These are phyloP conservation scores for Phrynosoma blainvillii DNA, from an alignment of 2,113 vertebrate species.

Conservation along the genomic window DNA sequence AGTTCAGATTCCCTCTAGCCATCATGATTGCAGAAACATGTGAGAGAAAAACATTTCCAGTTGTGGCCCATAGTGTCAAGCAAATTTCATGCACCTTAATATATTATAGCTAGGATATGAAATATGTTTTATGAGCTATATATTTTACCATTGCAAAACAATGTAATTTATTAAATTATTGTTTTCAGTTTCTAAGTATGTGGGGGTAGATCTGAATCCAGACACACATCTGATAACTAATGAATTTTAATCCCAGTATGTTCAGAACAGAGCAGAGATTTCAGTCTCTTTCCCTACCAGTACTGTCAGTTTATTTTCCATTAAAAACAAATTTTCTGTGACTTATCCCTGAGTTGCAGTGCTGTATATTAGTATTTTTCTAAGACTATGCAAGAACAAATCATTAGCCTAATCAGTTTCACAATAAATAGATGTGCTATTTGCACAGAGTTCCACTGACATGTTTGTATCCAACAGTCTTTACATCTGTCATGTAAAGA, in stretches of 20 bases:
- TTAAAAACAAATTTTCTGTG: neutral
- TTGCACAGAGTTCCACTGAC: neutral
- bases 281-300: neutral
- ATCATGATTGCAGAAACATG: neutral
- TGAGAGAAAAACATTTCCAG: neutral
- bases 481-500: conserved; percentile 1
- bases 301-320: neutral
- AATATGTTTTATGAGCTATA: neutral
- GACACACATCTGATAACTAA: neutral
- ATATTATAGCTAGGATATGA: neutral
- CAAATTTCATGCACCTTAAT: neutral
- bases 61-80: neutral
- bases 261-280: neutral
- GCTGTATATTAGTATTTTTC: neutral
- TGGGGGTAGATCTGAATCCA: neutral
- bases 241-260: neutral
- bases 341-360: neutral
- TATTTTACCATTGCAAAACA: neutral
- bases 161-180: neutral
- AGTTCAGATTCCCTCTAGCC: conserved; percentile 36
- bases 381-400: neutral
- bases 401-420: neutral
- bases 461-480: neutral
- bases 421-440: neutral
- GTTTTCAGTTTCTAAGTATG: neutral